Conservation (phyloP, 2,888 invertebrate species). For the Crematogaster levior region DNA sequence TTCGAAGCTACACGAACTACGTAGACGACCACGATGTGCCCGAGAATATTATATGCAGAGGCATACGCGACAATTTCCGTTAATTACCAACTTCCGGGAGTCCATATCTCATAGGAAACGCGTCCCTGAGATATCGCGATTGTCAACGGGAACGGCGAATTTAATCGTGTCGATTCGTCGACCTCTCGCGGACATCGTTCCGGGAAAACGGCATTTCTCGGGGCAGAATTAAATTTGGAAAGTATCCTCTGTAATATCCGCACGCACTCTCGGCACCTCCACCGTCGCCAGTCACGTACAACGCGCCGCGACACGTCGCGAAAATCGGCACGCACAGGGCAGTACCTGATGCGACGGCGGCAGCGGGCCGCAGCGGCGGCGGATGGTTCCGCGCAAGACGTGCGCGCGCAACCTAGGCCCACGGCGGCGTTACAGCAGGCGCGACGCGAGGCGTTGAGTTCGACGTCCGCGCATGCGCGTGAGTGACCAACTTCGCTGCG, state of each 20-base stretch:
- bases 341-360: not conserved
- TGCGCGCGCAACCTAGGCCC: not conserved
- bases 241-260: not conserved
- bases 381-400: not conserved
- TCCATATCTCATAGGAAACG: not conserved
- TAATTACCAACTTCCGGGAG: not conserved
- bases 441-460: conserved; percentile 51
- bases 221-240: not conserved
- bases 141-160: not conserved
- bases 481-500: not conserved
- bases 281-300: not conserved
- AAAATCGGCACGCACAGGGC: conserved; percentile 4
- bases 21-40: no score
- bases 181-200: not conserved
- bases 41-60: not conserved
- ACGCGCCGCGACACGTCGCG: not conserved
- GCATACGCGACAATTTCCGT: not conserved
- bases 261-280: not conserved
- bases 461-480: conserved; percentile 34
- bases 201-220: not conserved
- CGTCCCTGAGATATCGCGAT: not conserved
- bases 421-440: conserved; percentile 60
- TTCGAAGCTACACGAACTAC: not conserved
- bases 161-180: not conserved
- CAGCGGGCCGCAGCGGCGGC: no score